A percentile compares a stretch with the other conserved stretches of the same genome.
Conservation (phyloP, 1,140 invertebrate genomes). For the Prorops nasuta region DNA sequence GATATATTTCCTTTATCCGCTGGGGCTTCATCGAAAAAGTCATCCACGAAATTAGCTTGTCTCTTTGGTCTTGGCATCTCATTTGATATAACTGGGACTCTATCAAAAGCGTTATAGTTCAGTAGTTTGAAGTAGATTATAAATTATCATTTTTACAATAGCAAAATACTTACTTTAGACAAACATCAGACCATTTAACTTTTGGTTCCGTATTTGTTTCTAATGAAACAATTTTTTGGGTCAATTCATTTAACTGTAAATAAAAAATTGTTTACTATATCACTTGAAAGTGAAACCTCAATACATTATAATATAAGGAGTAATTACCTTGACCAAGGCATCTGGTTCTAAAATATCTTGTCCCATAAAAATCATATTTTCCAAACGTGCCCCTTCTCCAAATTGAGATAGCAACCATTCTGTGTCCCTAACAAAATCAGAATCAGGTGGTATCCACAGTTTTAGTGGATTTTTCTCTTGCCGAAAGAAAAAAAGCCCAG, state of each 20-base stretch:
- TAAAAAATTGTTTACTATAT: slow-evolving; percentile 7
- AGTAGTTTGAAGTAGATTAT: too few species aligned
- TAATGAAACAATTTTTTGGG: slow-evolving; percentile 32
- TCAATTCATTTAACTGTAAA: slow-evolving; percentile 49
- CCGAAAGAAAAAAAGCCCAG: slow-evolving; percentile 43
- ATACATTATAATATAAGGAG: background rate
- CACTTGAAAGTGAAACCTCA: background rate
- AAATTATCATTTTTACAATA: too few species aligned
- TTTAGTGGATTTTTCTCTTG: slow-evolving; percentile 68
- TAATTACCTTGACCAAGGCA: slow-evolving; percentile 50
- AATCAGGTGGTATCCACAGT: slow-evolving; percentile 70
- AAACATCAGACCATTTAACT: slow-evolving; percentile 62
- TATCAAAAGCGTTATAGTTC: slow-evolving; percentile 16
- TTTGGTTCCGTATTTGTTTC: slow-evolving; percentile 28
- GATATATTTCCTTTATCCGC: slow-evolving; percentile 22
- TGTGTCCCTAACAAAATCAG: slow-evolving; percentile 67
- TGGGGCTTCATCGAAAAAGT: slow-evolving; percentile 45
- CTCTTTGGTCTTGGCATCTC: slow-evolving; percentile 24
- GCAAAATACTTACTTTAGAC: slow-evolving; percentile 61
- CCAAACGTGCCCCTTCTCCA: slow-evolving; percentile 62
- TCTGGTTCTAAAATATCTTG: slow-evolving; percentile 66
- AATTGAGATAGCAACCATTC: slow-evolving; percentile 72
- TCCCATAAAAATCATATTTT: slow-evolving; percentile 64
- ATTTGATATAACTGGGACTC: slow-evolving; percentile 44
- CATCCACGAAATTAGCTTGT: slow-evolving; percentile 27